These are phyloP conservation scores for Microchrysa polita DNA, from an alignment of 2,888 invertebrate species.

Conservation along the genomic window DNA sequence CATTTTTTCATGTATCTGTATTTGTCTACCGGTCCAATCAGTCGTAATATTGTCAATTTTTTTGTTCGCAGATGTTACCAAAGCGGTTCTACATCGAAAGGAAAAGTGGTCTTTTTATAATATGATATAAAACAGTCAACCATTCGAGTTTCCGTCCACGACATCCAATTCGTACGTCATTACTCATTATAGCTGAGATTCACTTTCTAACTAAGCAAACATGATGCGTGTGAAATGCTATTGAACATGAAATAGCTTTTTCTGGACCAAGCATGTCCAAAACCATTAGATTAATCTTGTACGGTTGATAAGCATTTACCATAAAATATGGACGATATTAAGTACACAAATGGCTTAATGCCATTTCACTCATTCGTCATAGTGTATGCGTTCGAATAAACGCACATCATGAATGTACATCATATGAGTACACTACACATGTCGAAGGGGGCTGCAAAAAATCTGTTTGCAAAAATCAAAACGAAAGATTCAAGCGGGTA, in stretches of 20 bases:
- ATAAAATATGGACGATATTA: slow-evolving; percentile 17
- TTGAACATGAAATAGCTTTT: slow-evolving; percentile 1
- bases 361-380: slow-evolving; percentile 31
- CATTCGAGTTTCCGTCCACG: not conserved
- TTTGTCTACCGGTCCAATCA: too few species aligned
- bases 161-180: slow-evolving; percentile 24
- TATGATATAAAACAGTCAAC: not conserved
- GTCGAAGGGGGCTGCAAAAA: too few species aligned
- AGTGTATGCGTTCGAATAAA: not conserved
- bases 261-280: slow-evolving; percentile 6
- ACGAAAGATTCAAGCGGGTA: slow-evolving; percentile 40
- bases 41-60: too few species aligned
- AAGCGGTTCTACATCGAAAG: too few species aligned
- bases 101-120: too few species aligned
- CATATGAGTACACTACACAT: too few species aligned
- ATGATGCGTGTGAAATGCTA: slow-evolving; percentile 20
- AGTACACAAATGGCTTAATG: not conserved
- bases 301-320: slow-evolving; percentile 9
- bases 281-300: not conserved
- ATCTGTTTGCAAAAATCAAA: slow-evolving; percentile 12
- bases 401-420: too few species aligned
- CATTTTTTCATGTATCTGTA: too few species aligned
- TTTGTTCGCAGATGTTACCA: too few species aligned
- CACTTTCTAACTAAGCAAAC: slow-evolving; percentile 37
- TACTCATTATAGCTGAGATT: slow-evolving; percentile 40